These are phyloP conservation scores for Hemistola chrysoprasaria DNA, from an alignment of 2,888 invertebrate species.

Conservation along the genomic window DNA sequence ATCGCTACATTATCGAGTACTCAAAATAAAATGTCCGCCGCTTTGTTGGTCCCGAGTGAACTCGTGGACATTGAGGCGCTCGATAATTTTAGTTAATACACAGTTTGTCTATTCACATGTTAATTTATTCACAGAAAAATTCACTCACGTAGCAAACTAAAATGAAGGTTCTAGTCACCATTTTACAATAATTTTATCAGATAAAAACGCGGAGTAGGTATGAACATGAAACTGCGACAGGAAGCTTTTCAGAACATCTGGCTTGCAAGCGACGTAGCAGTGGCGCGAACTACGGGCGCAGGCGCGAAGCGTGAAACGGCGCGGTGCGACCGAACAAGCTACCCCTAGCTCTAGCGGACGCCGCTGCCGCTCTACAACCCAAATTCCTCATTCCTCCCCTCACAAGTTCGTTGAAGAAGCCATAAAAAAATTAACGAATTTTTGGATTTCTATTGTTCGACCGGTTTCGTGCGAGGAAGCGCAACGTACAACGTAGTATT, in stretches of 20 bases:
- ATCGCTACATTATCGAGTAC: slow-evolving; percentile 82
- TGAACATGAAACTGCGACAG: slow-evolving; percentile 64
- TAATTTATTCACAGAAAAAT: slow-evolving; percentile 64
- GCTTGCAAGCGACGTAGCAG: slow-evolving; percentile 79
- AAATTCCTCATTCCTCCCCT: slow-evolving; percentile 52
- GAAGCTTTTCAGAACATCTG: slow-evolving; percentile 82
- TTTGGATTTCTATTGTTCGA: slow-evolving; percentile 69
- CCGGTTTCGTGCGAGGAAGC: slow-evolving; percentile 57
- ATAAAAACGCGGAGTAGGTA: slow-evolving; percentile 66
- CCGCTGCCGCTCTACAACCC: slow-evolving; percentile 60
- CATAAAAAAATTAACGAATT: slow-evolving; percentile 80
- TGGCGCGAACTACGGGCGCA: slow-evolving; percentile 82
- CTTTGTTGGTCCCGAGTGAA: slow-evolving; percentile 82
- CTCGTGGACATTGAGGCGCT: slow-evolving; percentile 81
- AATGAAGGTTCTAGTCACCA: slow-evolving; percentile 68
- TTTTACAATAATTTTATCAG: slow-evolving; percentile 64
- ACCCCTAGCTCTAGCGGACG: no score
- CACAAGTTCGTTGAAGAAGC: slow-evolving; percentile 66
- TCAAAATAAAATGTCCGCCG: slow-evolving; percentile 84
- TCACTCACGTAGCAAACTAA: slow-evolving; percentile 64
- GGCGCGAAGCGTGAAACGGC: slow-evolving; percentile 79
- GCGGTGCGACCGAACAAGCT: slow-evolving; percentile 70
- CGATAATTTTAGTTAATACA: slow-evolving; percentile 65
- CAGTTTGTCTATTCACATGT: slow-evolving; percentile 67
- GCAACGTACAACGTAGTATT: slow-evolving; percentile 6